Evolutionary conservation across 2,113 vertebrate genomes (phyloP).

Genomic region (Campylomormyrus tamandua): DNA sequence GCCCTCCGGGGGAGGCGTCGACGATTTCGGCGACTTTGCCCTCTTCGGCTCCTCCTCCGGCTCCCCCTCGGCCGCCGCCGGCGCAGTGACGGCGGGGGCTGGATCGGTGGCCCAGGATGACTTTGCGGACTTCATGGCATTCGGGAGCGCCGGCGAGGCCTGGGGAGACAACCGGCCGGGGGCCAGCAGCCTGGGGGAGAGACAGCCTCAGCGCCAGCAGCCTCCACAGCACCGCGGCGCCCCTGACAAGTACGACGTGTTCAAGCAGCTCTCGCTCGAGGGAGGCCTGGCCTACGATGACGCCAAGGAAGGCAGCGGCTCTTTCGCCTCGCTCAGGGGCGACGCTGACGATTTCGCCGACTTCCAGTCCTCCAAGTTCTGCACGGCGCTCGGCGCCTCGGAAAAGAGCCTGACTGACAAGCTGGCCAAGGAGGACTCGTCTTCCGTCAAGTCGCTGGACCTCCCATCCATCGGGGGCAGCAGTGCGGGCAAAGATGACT

Average conservation of each 20-base stretch:
- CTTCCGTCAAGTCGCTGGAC: slow-evolving; percentile 92
- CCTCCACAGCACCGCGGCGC: slow-evolving; percentile 42
- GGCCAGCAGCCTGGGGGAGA: slow-evolving; percentile 36
- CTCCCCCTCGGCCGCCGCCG: slow-evolving; percentile 35
- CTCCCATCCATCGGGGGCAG: slow-evolving; percentile 94
- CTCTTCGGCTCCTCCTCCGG: slow-evolving; percentile 76
- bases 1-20: slow-evolving; percentile 55
- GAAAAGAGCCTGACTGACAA: slow-evolving; percentile 90
- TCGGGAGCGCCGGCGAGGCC: slow-evolving; percentile 65
- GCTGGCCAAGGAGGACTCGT: slow-evolving; percentile 90
- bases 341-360: slow-evolving; percentile 85
- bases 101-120: slow-evolving; percentile 74
- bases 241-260: slow-evolving; percentile 77
- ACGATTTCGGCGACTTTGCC: slow-evolving; percentile 90
- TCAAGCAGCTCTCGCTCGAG: slow-evolving; percentile 85
- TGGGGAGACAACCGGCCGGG: slow-evolving; percentile 46
- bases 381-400: slow-evolving; percentile 58
- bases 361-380: slow-evolving; percentile 86
- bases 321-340: slow-evolving; percentile 62
- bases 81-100: slow-evolving; percentile 2
- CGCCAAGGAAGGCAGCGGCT: slow-evolving; percentile 67
- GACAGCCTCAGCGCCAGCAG: slow-evolving; percentile 28
- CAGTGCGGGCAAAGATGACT: slow-evolving; percentile 93
- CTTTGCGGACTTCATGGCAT: slow-evolving; percentile 97
- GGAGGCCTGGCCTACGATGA: slow-evolving; percentile 68